Percentiles rank a stretch among this genome's conserved stretches.
Evolutionary conservation across 2,888 invertebrate genomes (phyloP).

Genomic region (Nyleta sp.): DNA sequence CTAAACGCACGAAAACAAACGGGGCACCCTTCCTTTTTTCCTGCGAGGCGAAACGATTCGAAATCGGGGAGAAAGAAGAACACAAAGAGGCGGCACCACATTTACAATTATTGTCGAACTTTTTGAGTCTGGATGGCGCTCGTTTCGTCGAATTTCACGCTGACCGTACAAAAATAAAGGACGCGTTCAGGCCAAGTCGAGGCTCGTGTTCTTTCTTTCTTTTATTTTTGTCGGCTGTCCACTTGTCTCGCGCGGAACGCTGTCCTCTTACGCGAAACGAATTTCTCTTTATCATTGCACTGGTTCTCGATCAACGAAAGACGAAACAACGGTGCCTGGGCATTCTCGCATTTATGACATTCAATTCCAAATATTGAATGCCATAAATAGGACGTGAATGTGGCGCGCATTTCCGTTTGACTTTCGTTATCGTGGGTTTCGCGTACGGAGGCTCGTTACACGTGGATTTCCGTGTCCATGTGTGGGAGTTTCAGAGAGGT

Average conservation of each 20-base stretch:
- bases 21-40: conserved; percentile 6
- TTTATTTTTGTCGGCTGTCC: conserved; percentile 4
- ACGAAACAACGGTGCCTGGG: neutral
- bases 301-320: conserved; percentile 21
- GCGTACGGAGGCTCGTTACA: conserved; percentile 15
- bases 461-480: neutral
- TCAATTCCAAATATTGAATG: neutral
- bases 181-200: conserved; percentile 49
- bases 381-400: neutral
- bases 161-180: conserved; percentile 38
- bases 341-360: neutral
- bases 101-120: conserved; percentile 66
- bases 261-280: neutral
- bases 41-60: conserved; percentile 7
- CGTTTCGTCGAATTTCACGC: conserved; percentile 25
- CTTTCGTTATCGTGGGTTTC: conserved; percentile 21
- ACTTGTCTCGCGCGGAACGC: neutral
- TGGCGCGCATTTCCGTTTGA: neutral
- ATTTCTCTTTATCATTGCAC: conserved; percentile 45
- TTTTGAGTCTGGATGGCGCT: conserved; percentile 43
- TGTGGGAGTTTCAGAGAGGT: conserved; percentile 15
- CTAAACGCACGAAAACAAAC: conserved; percentile 67
- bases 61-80: conserved; percentile 13
- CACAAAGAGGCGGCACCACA: conserved; percentile 40
- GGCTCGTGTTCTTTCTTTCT: conserved; percentile 29